Conservation (phyloP, 1,140 invertebrate genomes). For the Drosophila navojoa region DNA sequence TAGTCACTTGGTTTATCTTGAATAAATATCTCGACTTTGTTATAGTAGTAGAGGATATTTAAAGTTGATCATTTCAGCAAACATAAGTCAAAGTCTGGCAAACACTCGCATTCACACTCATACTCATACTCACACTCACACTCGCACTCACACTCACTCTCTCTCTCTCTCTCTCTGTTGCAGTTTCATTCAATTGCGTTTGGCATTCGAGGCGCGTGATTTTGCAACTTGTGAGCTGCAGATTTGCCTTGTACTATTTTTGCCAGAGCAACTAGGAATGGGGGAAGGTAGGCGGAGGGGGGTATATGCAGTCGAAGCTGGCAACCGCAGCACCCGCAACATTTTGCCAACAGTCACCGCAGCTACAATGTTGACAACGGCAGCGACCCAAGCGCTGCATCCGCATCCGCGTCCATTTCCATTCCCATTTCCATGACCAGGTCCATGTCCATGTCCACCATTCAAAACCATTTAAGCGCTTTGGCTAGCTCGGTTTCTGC, state of each 20-base stretch:
- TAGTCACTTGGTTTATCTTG: no score
- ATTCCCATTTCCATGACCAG: constrained; percentile 40
- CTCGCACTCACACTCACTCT: no score
- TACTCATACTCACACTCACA: no score
- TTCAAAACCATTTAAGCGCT: constrained; percentile 80
- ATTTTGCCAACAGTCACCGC: constrained; percentile 72
- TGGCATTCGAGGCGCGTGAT: constrained; percentile 74
- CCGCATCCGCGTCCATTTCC: constrained; percentile 2
- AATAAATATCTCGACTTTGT: no score
- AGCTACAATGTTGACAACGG: constrained; percentile 79
- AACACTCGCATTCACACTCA: background rate
- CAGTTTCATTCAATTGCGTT: constrained; percentile 49
- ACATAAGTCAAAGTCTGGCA: background rate
- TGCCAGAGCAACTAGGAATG: background rate
- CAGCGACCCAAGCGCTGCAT: constrained; percentile 5
- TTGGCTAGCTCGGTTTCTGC: constrained; percentile 40
- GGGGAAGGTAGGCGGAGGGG: no score
- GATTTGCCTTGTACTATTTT: constrained; percentile 73
- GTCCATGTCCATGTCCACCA: constrained; percentile 52
- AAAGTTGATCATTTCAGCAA: background rate
- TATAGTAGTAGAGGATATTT: background rate
- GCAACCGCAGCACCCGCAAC: constrained; percentile 55
- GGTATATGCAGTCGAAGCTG: background rate
- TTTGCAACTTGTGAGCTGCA: constrained; percentile 73
- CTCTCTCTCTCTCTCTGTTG: no score